A percentile compares a stretch with the other conserved stretches of the same genome.
phyloP scores from a whole-genome alignment of 2,888 invertebrate genomes.

The Amblyjoppa proteus region DNA sequence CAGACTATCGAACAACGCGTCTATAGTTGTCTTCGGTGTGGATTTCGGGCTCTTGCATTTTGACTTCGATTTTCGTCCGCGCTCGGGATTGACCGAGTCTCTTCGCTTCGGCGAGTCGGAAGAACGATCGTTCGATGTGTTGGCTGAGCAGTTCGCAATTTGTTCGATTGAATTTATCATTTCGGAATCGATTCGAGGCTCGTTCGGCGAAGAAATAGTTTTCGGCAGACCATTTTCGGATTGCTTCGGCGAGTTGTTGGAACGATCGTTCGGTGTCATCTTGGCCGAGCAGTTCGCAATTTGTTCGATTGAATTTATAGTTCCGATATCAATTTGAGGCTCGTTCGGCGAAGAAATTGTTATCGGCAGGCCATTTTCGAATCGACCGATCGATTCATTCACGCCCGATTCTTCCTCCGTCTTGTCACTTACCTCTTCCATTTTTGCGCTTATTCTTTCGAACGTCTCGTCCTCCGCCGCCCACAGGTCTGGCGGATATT shows the following conservation, averaged over 20 bases:
- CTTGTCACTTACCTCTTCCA: conserved; percentile 20
- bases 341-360: conserved; percentile 2
- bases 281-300: not conserved
- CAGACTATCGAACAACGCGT: conserved; percentile 27
- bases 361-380: conserved; percentile 39
- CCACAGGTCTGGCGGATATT: conserved; percentile 81
- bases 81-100: not conserved
- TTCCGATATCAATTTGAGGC: not conserved
- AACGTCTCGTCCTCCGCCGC: conserved; percentile 71
- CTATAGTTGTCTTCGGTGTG: conserved; percentile 29
- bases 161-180: not conserved
- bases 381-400: conserved; percentile 25
- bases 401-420: conserved; percentile 58
- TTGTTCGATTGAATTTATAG: conserved; percentile 5
- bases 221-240: conserved; percentile 36
- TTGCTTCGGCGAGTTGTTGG: not conserved
- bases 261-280: not conserved
- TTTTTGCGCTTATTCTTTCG: conserved; percentile 72
- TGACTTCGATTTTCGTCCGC: not conserved
- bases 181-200: not conserved
- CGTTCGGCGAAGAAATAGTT: not conserved
- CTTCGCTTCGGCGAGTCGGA: not conserved
- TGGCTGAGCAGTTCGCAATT: not conserved
- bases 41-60: not conserved
- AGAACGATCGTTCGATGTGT: not conserved